Base-by-base conservation (phyloP, 2,888 invertebrate genomes). In the Agrilus cyanescens region DNA sequence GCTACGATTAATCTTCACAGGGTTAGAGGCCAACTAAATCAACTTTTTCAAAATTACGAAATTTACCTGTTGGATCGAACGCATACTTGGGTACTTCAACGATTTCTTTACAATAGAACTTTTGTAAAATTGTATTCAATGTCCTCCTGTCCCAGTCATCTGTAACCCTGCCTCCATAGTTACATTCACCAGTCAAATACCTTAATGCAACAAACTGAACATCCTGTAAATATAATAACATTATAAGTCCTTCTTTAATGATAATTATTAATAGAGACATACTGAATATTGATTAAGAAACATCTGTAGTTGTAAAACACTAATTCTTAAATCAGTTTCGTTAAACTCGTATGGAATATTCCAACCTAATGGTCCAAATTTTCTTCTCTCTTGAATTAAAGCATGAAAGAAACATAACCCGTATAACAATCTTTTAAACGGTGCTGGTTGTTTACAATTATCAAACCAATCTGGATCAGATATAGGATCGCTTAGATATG, bases 341-440 rank as follows among this genome's bases (percentile, higher is more conserved):
- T 94, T 94, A 65, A 95, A 96, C 61, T 93, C 94, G 59, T 96
- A 96, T 0, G 85, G 79, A 47, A 89, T 93, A 63, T 95, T 96
- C 94, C 94, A 95, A 1, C 95, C 95, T 16, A 94, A 76, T 0
- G 94, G 85, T 0, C 94, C 94, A 61, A 91, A 95, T 65, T 89
- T 88, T 4, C 88, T 69, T 40, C 95, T 72, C 65, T 95, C 95
- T 65, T 93, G 93, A 0, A 90, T 78, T 35, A 90, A 75, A 0
- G 89, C 95, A 65, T 96, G 95, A 70, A 95, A 95, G 70, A 95
- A 95, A 65, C 93, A 90, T 41, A 96, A 68, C 2, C 85, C 83
- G 62, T 81, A 95, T 43, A 95, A 68, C 35, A 95, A 71, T 62
- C 85, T 86, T 65, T 91, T 91, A 65, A 94, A 94, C 15, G 69